phyloP scores from a whole-genome alignment of 2,113 vertebrate genomes.

The Aramus guarauna region DNA sequence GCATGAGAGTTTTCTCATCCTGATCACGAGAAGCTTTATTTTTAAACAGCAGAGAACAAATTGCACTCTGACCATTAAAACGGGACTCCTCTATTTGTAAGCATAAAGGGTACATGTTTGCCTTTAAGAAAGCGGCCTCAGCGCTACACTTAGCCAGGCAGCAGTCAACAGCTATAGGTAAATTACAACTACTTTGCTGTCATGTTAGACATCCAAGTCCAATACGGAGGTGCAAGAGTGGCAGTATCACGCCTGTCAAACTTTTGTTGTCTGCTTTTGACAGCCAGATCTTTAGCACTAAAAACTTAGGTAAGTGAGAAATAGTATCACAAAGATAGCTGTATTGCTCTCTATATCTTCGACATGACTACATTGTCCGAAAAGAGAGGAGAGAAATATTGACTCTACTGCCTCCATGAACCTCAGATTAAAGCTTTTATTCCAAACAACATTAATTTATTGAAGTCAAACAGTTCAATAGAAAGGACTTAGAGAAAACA shows the following conservation, averaged over 20 bases:
- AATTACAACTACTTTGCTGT: background rate
- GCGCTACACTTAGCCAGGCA: background rate
- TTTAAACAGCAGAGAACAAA: slow-evolving; percentile 21
- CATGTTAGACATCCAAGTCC: background rate
- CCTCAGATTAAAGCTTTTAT: background rate
- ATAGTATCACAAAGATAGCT: background rate
- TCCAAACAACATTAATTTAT: background rate
- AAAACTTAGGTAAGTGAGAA: background rate
- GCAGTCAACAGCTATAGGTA: background rate
- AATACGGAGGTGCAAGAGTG: background rate
- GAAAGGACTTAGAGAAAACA: background rate
- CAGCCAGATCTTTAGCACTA: background rate
- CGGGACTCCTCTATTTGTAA: background rate
- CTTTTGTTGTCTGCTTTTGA: slow-evolving; percentile 12
- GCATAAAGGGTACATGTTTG: background rate
- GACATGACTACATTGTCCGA: background rate
- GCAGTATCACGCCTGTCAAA: background rate
- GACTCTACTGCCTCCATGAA: background rate
- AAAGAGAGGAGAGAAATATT: background rate
- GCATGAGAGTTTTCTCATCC: slow-evolving; percentile 23
- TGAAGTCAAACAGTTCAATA: background rate
- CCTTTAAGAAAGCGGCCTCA: accelerated
- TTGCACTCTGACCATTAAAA: slow-evolving; percentile 13
- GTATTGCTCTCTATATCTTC: background rate
- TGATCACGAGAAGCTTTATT: slow-evolving; percentile 32